Evolutionary conservation across 2,797 vertebrate genomes (phyloP).

Genomic region (Labroides dimidiatus): DNA sequence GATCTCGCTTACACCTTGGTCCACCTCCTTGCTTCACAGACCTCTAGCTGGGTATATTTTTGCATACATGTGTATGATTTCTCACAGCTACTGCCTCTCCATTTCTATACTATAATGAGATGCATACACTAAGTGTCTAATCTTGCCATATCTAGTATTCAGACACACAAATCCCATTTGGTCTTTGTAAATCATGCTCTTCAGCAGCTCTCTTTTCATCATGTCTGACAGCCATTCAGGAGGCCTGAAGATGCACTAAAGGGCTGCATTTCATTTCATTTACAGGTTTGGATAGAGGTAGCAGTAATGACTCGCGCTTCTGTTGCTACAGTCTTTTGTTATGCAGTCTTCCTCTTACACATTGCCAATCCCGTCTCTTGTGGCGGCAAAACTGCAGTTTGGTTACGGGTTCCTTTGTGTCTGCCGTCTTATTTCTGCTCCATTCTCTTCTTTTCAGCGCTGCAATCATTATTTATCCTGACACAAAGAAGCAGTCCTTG

Average conservation of each 20-base stretch:
- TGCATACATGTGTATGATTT: slow-evolving; percentile 39
- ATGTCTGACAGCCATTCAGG: slow-evolving; percentile 58
- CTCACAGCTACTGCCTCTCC: slow-evolving; percentile 13
- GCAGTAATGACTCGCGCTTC: slow-evolving; percentile 59
- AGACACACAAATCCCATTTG: slow-evolving; percentile 57
- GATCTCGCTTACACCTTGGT: slow-evolving; percentile 36
- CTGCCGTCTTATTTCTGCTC: slow-evolving; percentile 37
- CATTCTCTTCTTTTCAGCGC: slow-evolving; percentile 42
- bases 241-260: slow-evolving; percentile 58
- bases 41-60: slow-evolving; percentile 40
- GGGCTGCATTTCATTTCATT: slow-evolving; percentile 63
- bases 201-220: slow-evolving; percentile 65
- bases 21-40: slow-evolving; percentile 25
- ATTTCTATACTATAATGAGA: slow-evolving; percentile 36
- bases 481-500: slow-evolving; percentile 37
- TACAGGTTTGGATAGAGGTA: slow-evolving; percentile 58
- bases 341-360: slow-evolving; percentile 25
- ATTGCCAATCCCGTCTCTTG: slow-evolving; percentile 39
- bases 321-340: slow-evolving; percentile 45
- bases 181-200: slow-evolving; percentile 48
- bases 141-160: slow-evolving; percentile 46
- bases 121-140: slow-evolving; percentile 46
- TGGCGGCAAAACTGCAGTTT: slow-evolving; percentile 44
- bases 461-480: slow-evolving; percentile 57
- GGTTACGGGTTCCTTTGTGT: slow-evolving; percentile 55